phyloP scores from a whole-genome alignment of 1,140 invertebrate genomes.

The Papilio aristodemus region DNA sequence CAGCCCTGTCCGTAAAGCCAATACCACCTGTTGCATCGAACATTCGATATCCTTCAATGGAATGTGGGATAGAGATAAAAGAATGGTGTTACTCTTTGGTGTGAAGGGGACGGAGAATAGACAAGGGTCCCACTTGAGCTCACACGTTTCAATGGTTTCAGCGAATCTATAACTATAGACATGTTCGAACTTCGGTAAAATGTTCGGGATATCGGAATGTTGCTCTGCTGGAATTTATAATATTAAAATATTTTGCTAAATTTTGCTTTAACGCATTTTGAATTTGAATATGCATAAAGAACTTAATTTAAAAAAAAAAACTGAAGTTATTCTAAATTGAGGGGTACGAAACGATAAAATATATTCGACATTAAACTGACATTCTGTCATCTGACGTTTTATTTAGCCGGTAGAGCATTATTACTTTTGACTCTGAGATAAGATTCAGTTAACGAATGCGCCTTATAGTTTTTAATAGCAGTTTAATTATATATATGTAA shows the following conservation, averaged over 20 bases:
- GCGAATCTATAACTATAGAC: constrained; percentile 67
- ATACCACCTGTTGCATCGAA: constrained; percentile 76
- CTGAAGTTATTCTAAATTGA: no score
- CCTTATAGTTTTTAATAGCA: no score
- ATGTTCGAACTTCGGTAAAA: constrained; percentile 58
- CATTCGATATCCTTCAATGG: constrained; percentile 78
- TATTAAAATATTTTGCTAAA: constrained; percentile 4
- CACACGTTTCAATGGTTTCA: constrained; percentile 73
- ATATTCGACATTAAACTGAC: no score
- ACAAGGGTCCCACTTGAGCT: constrained; percentile 69
- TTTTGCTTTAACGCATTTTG: no score
- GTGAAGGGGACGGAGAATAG: constrained; percentile 46
- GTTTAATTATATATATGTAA: no score
- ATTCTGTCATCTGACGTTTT: no score
- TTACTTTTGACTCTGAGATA: no score
- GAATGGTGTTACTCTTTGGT: constrained; percentile 35
- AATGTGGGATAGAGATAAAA: constrained; percentile 51
- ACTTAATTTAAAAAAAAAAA: no score
- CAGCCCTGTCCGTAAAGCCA: constrained; percentile 68
- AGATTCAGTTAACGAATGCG: no score
- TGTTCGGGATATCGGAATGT: constrained; percentile 33
- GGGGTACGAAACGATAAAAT: no score
- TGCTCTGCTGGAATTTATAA: constrained; percentile 51
- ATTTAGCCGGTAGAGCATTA: no score
- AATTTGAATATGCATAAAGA: no score